Base-by-base conservation (phyloP, 2,888 invertebrate genomes). In the Polydrusus pterygomalis region DNA sequence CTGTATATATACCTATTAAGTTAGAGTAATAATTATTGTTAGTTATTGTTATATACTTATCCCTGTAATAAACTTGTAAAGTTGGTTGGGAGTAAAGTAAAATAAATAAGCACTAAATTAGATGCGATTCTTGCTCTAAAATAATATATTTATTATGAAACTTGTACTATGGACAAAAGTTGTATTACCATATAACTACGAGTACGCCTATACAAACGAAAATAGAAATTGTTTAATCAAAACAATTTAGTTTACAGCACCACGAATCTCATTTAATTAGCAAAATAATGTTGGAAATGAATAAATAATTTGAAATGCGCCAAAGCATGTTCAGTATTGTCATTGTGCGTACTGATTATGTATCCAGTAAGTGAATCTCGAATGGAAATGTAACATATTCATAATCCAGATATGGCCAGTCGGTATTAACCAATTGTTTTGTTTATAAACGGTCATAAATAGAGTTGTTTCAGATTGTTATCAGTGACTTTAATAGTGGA, bases 341-440 rank as follows among this genome's bases (percentile, higher is more conserved):
- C 20, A 18, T 51, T 51, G 20, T 51, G 20, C 51, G 10, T 18
- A 18, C 17, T 51, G 18, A 51, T 20, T 18, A 51, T 51, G 20
- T 51, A 51, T 18, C 51, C 51, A 51, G 51, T 51, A 51, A 51
- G 51, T 51, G 51, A 51, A 51, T 51, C 3, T 18, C 20, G 17
- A 1, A 51, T 18, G 51, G 51, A 51, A 51, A 51, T 51, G 51
- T 18, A 20, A 51, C 51, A 18, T 43, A 43, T 43, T 43, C n/a
- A 43, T 43, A 43, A 43, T 43, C 43, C 43, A n/a, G 43, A 43
- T 13, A 43, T 43, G n/a, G n/a, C 43, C 43, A 43, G 43, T 43
- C n/a, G 1, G 9, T n/a, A 43, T 43, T n/a, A 13, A 43, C 43
- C 43, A 43, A n/a, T 43, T 13, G n/a, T 43, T 43, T 43, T 13